Conservation (phyloP, 2,888 invertebrate species). For the Pollenia labialis region DNA sequence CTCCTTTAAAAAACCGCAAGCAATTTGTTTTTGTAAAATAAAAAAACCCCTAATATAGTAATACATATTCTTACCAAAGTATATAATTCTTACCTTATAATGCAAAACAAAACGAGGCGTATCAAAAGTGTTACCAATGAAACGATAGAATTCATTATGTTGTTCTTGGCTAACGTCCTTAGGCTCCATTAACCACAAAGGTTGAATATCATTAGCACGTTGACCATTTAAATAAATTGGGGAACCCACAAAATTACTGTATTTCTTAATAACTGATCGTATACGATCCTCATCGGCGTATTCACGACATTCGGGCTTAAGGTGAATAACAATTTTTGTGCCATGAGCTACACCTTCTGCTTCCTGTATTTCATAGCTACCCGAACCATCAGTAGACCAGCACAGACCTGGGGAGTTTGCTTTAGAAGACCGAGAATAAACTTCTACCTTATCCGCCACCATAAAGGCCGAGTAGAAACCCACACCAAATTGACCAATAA, state of each 20-base stretch:
- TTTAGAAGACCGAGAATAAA: conserved; percentile 91
- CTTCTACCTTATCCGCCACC: conserved; percentile 98
- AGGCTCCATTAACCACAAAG: conserved; percentile 96
- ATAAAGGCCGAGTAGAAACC: conserved; percentile 99
- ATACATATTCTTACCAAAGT: neutral
- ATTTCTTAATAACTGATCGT: conserved; percentile 95
- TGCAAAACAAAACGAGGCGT: conserved; percentile 95
- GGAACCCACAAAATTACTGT: conserved; percentile 98
- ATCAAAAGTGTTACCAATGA: conserved; percentile 93
- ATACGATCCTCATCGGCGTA: conserved; percentile 94
- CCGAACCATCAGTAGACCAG: conserved; percentile 96
- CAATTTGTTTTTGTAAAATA: too few species aligned
- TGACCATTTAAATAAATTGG: conserved; percentile 96
- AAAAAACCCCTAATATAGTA: too few species aligned
- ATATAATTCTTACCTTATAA: conserved; percentile 86
- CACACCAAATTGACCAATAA: conserved; percentile 99
- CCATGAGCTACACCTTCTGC: conserved; percentile 93
- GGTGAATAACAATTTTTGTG: conserved; percentile 95
- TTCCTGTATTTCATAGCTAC: conserved; percentile 94
- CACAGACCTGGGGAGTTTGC: conserved; percentile 89
- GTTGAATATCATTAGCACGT: conserved; percentile 94
- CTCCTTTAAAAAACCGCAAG: too few species aligned
- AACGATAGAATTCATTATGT: conserved; percentile 97
- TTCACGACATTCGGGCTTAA: conserved; percentile 94
- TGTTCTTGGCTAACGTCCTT: conserved; percentile 93